Base-by-base conservation (phyloP, 1,140 invertebrate species). In the Conus betulinus region DNA sequence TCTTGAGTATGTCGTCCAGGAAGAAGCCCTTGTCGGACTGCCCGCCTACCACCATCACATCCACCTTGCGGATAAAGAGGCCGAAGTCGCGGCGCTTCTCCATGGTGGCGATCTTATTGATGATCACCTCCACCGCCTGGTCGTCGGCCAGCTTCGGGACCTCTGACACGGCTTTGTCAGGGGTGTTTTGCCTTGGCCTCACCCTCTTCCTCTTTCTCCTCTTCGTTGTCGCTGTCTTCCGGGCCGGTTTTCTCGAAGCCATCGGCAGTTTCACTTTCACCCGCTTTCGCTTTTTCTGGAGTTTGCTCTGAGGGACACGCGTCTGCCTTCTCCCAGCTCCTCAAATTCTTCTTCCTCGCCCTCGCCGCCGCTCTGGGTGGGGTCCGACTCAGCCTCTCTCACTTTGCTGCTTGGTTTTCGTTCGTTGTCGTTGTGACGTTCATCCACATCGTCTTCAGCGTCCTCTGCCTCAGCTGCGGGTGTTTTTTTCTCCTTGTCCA, bases 41-140 rank as follows among this genome's bases (percentile, higher is more conserved):
- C 0, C 88, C 88, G 8, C 88, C 88, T 6, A 89, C 84, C 15
- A 89, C 74, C 74, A 78, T 86, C 15, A 89, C 74, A 25, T 67
- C 84, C 25, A 23, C 15, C 76, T 86, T 85, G 78, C n/a, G 76
- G 17, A 83, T 39, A 53, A 85, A 89, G n/a, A 86, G 13, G 25
- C 84, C 88, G 67, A 89, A 89, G 55, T 85, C 85, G 8, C 57
- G 39, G 27, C 84, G 85, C 74, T 76, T 82, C 23, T 82, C 76
- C 83, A 88, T 88, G 25, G 60, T 74, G 6, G 79, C 60, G 25
- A 88, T 63, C n/a, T 67, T 81, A 2, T 55, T 4, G 63, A 84
- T 84, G 60, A n/a, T 23, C 23, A 87, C 51, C 5, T 83, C 23
- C 11, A 25, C 11, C 74, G 1, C 11, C 74, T 76, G 74, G 23